These are phyloP conservation scores for Hesperophylax magnus DNA, from an alignment of 1,140 invertebrate species.

Conservation along the genomic window DNA sequence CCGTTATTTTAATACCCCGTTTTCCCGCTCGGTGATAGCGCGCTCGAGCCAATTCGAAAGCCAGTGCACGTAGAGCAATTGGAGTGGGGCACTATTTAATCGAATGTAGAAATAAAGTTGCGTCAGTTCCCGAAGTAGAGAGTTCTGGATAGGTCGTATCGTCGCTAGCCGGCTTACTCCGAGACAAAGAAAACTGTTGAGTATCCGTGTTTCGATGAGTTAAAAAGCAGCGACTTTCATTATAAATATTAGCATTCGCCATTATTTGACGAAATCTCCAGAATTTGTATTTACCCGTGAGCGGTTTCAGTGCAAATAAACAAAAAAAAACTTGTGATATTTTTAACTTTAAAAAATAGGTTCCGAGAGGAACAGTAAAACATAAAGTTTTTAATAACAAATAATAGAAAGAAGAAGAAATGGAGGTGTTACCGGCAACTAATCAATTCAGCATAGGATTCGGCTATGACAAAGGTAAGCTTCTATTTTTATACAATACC, in stretches of 20 bases:
- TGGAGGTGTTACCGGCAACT: constrained; percentile 69
- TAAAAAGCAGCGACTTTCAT: constrained; percentile 34
- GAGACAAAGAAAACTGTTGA: constrained; percentile 42
- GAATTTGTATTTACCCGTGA: constrained; percentile 46
- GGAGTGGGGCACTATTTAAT: constrained; percentile 54
- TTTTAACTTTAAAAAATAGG: constrained; percentile 64
- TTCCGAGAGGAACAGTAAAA: constrained; percentile 63
- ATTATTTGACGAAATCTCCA: constrained; percentile 58
- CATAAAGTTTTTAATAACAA: constrained; percentile 71
- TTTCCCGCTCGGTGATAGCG: constrained; percentile 20
- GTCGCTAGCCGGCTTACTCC: constrained; percentile 20
- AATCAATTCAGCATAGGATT: constrained; percentile 71
- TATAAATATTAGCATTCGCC: constrained; percentile 45
- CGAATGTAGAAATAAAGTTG: constrained; percentile 37
- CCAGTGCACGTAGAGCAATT: constrained; percentile 32
- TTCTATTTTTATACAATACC: too few relatives aligned
- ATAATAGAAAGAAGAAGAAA: constrained; percentile 71
- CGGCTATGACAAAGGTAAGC: constrained; percentile 70
- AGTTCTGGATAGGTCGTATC: constrained; percentile 4
- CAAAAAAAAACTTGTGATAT: constrained; percentile 70
- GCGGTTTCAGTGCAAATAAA: constrained; percentile 69
- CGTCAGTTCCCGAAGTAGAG: constrained; percentile 52
- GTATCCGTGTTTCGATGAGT: constrained; percentile 42
- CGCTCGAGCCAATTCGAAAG: constrained; percentile 37
- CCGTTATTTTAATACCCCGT: not conserved